Base-by-base conservation (phyloP, 92 coral and sea anemone genomes). In the Paragorgia papillata region DNA sequence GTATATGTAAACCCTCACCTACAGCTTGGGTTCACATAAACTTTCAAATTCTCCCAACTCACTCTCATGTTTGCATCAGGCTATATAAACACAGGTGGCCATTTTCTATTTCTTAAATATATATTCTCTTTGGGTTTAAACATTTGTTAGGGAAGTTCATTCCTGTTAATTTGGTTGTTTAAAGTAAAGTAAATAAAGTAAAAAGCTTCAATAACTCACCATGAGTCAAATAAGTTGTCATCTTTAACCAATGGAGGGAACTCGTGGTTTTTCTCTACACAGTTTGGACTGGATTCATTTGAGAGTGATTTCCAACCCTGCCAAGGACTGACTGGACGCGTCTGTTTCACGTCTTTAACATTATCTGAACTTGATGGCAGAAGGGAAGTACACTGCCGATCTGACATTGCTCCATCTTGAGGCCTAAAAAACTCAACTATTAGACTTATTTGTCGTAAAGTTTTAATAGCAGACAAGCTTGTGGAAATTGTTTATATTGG, bases 161-260 rank as follows among this genome's bases (percentile, higher is more conserved):
- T 46, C 14, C 53, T 46, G 53, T 2, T 6, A 2, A 9, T 15
- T 6, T 15, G 9, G 15, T 6, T 15, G 14, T 2, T n/a, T n/a
- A n/a, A n/a, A n/a, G n/a, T n/a, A n/a, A n/a, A n/a, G n/a, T n/a
- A n/a, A n/a, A n/a, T n/a, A n/a, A n/a, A n/a, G n/a, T n/a, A n/a
- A n/a, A n/a, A n/a, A n/a, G 2, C 37, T 22, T 62, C 27, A 55
- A 24, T n/a, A n/a, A 54, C 80, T 62, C 43, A 80, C 83, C 43
- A 48, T 74, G 79, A 79, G 80, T 78, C 56, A 37, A 85, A 88
- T 12, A 63, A 17, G 43, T 83, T 60, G 48, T 76, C 59, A n/a
- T n/a, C n/a, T n/a, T n/a, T n/a, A 19, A 90, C 84, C 65, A 93
- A 91, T 41, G 94, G 88, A 31, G 97, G 97, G 32, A 90, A 93